Evolutionary conservation across 1,140 invertebrate genomes (phyloP).

Genomic region (Scaptodrosophila lebanonensis): DNA sequence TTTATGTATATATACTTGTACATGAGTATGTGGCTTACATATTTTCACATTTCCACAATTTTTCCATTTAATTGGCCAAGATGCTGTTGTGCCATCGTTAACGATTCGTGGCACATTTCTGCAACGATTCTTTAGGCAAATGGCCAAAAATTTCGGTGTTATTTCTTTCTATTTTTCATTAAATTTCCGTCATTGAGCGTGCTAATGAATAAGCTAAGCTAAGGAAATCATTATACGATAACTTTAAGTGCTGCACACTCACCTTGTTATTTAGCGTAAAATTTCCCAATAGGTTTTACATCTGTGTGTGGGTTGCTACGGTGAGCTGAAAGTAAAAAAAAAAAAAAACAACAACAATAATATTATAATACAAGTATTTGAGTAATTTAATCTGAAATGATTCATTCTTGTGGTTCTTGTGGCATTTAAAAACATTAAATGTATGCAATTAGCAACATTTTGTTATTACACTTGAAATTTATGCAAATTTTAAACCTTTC

Average conservation of each 20-base stretch:
- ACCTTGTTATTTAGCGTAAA: no score
- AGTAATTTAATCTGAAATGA: conserved; percentile 28
- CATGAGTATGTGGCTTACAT: no score
- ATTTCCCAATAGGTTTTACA: no score
- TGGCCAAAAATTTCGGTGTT: conserved; percentile 37
- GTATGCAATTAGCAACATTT: conserved; percentile 45
- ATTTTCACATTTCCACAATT: conserved; percentile 39
- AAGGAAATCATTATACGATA: no score
- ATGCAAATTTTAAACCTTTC: conserved; percentile 74
- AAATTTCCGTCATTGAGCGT: no score
- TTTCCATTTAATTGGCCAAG: conserved; percentile 58
- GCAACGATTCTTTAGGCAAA: conserved; percentile 56
- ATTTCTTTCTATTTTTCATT: no score
- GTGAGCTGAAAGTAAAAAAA: not conserved
- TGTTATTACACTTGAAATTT: conserved; percentile 50
- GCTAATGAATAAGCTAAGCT: no score
- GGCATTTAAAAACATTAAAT: conserved; percentile 40
- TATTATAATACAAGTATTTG: no score
- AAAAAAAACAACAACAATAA: not conserved
- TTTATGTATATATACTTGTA: no score
- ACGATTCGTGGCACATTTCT: no score
- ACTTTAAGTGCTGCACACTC: no score
- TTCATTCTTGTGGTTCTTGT: conserved; percentile 30
- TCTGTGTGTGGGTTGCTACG: no score
- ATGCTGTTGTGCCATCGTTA: not conserved